Base-by-base conservation (phyloP, 2,888 invertebrate genomes). In the Erebia ligea region DNA sequence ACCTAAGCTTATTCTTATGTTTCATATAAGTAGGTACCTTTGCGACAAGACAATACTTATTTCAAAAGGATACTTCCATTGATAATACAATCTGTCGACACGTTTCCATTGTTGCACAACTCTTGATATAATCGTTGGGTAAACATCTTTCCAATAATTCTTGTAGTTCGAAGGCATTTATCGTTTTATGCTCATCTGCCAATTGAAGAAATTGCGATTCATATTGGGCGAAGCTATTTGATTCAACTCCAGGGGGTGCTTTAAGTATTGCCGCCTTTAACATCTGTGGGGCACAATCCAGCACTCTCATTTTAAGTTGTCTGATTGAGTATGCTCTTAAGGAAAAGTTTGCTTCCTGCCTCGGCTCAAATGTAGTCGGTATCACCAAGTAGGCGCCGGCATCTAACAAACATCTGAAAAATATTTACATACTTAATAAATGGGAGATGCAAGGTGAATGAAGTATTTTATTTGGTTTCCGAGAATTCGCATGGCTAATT, bases 121-220 rank as follows among this genome's bases (percentile, higher is more conserved):
- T 98, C 84, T 98, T 98, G 77, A 98, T 98, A 80, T 98, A 98
- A 91, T 98, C 98, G 84, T 98, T 98, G 0, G 98, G 98, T 70
- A 98, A 93, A 86, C 98, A 98, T 1, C 97, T 97, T 81, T 98
- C 98, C 42, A 98, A 88, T 19, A 98, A 89, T 84, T 98, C 98
- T 86, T 98, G 98, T 6, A 98, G 92, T 85, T 98, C 98, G 83
- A 98, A 98, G 4, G 98, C 97, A 81, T 98, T 98, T 40, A 98
- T 97, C 0, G 98, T 97, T 81, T 96, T 94, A 83, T 98, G 98
- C 82, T 98, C 98, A 84, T 98, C 98, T 0, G 98, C 98, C 74
- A 98, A 87, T 83, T 98, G 98, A 72, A 98, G 92, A 84, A 98
- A 98, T 2, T 98, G 96, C 0, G 97, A 96, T 83, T 98, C 98